phyloP scores from a whole-genome alignment of 2,888 invertebrate genomes.

The Drosophila seclusa region DNA sequence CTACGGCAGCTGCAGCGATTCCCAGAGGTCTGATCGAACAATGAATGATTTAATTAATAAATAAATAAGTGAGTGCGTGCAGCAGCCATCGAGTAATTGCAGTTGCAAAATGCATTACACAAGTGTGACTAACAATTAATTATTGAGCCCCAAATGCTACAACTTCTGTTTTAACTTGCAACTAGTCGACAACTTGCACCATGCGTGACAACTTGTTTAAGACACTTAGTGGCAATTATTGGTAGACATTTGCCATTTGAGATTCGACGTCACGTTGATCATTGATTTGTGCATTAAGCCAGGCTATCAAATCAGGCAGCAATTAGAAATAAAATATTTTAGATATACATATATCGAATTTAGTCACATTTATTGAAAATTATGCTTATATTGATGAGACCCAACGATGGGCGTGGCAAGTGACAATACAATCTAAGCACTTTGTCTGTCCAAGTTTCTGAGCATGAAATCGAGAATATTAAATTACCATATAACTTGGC shows the following conservation, averaged over 20 bases:
- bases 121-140: conserved; percentile 68
- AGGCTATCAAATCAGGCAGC: conserved; percentile 27
- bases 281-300: conserved; percentile 35
- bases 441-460: not conserved
- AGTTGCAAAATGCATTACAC: conserved; percentile 53
- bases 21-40: conserved; percentile 74
- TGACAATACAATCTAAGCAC: not conserved
- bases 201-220: conserved; percentile 49
- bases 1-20: conserved; percentile 52
- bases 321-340: conserved; percentile 1
- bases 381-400: not conserved
- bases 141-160: conserved; percentile 31
- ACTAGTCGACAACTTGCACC: conserved; percentile 41
- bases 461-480: conserved; percentile 31
- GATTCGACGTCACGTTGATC: conserved; percentile 25
- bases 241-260: conserved; percentile 29
- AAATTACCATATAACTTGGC: conserved; percentile 49
- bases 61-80: conserved; percentile 64
- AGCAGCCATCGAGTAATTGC: conserved; percentile 48
- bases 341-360: not conserved
- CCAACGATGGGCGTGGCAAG: not conserved
- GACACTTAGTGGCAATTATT: conserved; percentile 33
- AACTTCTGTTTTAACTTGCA: conserved; percentile 14
- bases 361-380: not conserved
- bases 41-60: conserved; percentile 80